Conservation (phyloP, 2,113 vertebrate species). For the Tor tambroides region DNA sequence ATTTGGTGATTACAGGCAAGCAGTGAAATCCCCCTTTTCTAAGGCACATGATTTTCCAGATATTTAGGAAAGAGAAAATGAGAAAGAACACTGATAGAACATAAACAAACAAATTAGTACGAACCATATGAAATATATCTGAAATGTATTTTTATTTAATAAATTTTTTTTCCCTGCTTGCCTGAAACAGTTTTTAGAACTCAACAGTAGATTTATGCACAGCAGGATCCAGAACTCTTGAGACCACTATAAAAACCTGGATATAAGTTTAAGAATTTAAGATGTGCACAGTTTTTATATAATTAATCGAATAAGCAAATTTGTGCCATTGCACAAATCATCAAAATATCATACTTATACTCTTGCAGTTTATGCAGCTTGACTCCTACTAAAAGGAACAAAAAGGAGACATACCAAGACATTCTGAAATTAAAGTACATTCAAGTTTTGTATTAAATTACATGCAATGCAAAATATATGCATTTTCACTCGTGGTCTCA, state of each 20-base stretch:
- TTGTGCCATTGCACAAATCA: not conserved
- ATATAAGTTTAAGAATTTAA: not conserved
- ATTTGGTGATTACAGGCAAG: slow-evolving; percentile 56
- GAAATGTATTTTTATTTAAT: not conserved
- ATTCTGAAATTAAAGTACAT: not conserved
- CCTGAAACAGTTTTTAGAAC: slow-evolving; percentile 51
- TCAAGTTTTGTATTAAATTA: not conserved
- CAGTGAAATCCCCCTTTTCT: slow-evolving; percentile 25
- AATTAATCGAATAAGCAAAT: not conserved
- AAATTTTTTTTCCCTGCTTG: slow-evolving; percentile 42
- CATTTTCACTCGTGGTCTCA: slow-evolving; percentile 1
- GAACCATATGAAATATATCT: not conserved
- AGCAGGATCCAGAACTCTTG: not conserved
- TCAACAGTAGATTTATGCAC: not conserved
- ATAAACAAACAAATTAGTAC: not conserved
- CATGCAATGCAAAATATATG: not conserved
- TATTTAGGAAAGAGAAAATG: not conserved
- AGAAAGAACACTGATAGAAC: not conserved
- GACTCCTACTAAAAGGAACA: not conserved
- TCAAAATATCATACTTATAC: not conserved
- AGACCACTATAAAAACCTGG: not conserved
- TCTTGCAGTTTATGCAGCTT: not conserved
- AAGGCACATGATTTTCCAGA: not conserved
- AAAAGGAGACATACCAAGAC: not conserved
- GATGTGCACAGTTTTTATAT: not conserved